Percentiles rank a stretch among this genome's conserved stretches.
Evolutionary conservation across 1,140 invertebrate genomes (phyloP).

Genomic region (Portunus trituberculatus): DNA sequence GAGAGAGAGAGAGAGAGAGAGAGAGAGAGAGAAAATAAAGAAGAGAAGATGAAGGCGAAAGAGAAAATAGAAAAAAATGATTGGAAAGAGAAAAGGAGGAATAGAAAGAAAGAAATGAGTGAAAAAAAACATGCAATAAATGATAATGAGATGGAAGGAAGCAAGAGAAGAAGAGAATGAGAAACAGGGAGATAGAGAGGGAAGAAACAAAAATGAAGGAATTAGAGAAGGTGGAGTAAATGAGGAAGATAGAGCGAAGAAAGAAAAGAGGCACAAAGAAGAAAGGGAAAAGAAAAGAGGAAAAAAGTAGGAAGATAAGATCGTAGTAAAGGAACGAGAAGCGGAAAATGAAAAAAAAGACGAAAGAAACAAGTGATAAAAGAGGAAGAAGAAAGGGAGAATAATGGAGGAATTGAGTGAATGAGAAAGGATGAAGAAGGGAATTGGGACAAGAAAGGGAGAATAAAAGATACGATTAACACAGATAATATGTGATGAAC

Average conservation of each 20-base stretch:
- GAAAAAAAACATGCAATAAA: not conserved
- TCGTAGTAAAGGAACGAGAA: not conserved
- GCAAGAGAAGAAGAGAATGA: not conserved
- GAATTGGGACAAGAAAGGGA: not conserved
- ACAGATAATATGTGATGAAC: conserved; percentile 14
- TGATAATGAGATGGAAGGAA: not conserved
- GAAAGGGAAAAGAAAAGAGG: not conserved
- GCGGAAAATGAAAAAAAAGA: not conserved
- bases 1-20: not conserved
- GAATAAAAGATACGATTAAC: not conserved
- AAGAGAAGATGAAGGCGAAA: not conserved
- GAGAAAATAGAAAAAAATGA: not conserved
- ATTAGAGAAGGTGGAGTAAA: not conserved
- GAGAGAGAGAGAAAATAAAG: not conserved
- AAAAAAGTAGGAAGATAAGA: not conserved
- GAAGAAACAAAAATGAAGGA: not conserved
- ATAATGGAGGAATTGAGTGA: not conserved
- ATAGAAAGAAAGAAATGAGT: not conserved
- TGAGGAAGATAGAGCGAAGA: not conserved
- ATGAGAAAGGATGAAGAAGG: not conserved
- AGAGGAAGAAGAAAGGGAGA: not conserved
- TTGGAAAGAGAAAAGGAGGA: not conserved
- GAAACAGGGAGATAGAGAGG: not conserved
- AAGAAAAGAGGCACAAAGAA: not conserved
- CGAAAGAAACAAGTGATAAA: not conserved